Percentiles rank a stretch among this genome's conserved stretches.
Conservation (phyloP, 2,113 vertebrate genomes). For the Myotis davidii region DNA sequence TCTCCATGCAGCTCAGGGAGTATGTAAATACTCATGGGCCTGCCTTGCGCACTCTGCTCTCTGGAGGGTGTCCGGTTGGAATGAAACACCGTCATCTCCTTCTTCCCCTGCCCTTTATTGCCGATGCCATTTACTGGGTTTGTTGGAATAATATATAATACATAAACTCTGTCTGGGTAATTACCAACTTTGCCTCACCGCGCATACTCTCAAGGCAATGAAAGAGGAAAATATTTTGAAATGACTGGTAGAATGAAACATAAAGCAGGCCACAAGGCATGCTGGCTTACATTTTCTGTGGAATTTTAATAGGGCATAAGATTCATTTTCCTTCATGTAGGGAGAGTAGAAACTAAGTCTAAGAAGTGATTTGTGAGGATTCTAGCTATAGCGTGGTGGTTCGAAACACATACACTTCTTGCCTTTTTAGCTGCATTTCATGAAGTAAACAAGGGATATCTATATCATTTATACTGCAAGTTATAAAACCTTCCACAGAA, state of each 20-base stretch:
- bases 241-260: not conserved
- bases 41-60: constrained; percentile 60
- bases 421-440: not conserved
- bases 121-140: constrained; percentile 59
- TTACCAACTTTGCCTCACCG: constrained; percentile 34
- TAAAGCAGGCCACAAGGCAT: not conserved
- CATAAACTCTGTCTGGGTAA: constrained; percentile 23
- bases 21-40: constrained; percentile 63
- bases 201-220: constrained; percentile 31
- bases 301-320: not conserved
- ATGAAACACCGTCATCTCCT: constrained; percentile 67
- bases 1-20: not conserved
- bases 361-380: not conserved
- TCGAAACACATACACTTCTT: not conserved
- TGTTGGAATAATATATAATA: constrained; percentile 74
- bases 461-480: not conserved
- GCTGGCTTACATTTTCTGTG: not conserved
- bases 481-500: not conserved
- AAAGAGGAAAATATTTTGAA: constrained; percentile 35
- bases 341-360: not conserved
- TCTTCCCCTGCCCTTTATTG: constrained; percentile 68
- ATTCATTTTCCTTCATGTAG: not conserved
- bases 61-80: constrained; percentile 62
- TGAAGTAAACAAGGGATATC: not conserved
- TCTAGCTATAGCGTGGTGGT: not conserved